Base-by-base conservation (phyloP, 2,797 vertebrate genomes). In the Pyrocephalus nanus region DNA sequence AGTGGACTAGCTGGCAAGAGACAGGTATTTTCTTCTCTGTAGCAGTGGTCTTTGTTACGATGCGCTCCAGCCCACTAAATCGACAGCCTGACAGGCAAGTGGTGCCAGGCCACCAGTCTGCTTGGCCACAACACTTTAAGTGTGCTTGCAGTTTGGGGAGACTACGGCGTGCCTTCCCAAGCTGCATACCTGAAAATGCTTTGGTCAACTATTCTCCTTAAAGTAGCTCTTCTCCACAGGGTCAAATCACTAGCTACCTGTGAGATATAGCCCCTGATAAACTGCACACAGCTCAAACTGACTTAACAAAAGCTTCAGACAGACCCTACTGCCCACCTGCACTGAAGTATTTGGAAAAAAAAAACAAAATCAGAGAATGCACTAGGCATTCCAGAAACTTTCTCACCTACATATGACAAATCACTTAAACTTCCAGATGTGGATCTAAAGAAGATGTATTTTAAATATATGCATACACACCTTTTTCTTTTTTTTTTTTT, bases 161-260 rank as follows among this genome's bases (percentile, higher is more conserved):
- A 40, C 43, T 42, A 51, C 12, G 12, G 9, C 74, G 74, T 16
- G 67, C 55, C 85, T 88, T 95, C 80, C 47, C 22, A 53, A 78
- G 51, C 64, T 85, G 57, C 8, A 8, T 92, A 97, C 65, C 81
- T 97, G 95, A 85, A 95, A 92, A 71, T 30, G 32, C 72, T 88
- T 80, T 77, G 71, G 77, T 77, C 70, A 93, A 36, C 55, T 83
- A 26, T 60, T 88, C 70, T 60, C 86, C 70, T 93, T 72, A 82
- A n/a, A 94, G 71, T 62, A 97, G 94, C 93, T 95, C 84, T 86
- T 96, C 86, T 95, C 92, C 54, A 76, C 54, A 30, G 88, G 90
- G 74, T 32, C 27, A 11, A 80, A 90, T 34, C 51, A 80, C 85
- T 84, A 80, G 15, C 57, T 94, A 83, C 50, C 58, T 66, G n/a